Base-by-base conservation (phyloP, 2,113 vertebrate genomes). In the Smithornis capensis region DNA sequence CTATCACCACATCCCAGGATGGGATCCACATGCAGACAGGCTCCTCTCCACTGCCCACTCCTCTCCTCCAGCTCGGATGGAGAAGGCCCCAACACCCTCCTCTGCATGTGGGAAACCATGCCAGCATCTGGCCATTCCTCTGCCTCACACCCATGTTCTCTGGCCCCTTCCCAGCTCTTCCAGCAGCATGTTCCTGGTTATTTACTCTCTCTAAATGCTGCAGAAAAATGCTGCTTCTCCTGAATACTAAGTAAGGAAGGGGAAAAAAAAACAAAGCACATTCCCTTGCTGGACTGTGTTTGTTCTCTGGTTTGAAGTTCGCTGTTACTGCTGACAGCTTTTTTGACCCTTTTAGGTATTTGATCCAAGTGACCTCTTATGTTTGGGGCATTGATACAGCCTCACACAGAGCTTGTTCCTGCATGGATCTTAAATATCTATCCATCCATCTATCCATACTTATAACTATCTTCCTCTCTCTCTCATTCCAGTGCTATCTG, bases 151-250 rank as follows among this genome's bases (percentile, higher is more conserved):
- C 73, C 86, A 10, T 85, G 59, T 70, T 85, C 78, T 47, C 84
- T 97, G 93, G 64, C 47, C 31, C 37, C 25, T 83, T 93, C 83
- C 82, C 88, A 91, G 56, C 76, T 83, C 79, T 76, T 88, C 82
- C 76, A 89, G 90, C 68, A 94, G 79, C 80, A 13, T 75, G 68
- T 68, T 81, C 64, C 80, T 89, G 35, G 42, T 93, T 93, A 93
- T 93, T 89, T 92, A 75, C 60, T 93, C 64, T 50, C 64, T 28
- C 60, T 24, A 90, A 88, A 93, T 29, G 52, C 92, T 95, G 73
- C 88, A 90, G 73, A 76, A 93, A 90, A 96, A 71, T 38, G 71
- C 64, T 87, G 68, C 83, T 89, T 75, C 89, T 70, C 68, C 88
- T 92, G 93, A 90, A 90, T 95, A 65, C 78, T 79, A 94, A 96